A percentile compares a stretch with the other conserved stretches of the same genome.
Evolutionary conservation across 2,797 vertebrate species (phyloP).

Genomic region (Megaceryle alcyon): DNA sequence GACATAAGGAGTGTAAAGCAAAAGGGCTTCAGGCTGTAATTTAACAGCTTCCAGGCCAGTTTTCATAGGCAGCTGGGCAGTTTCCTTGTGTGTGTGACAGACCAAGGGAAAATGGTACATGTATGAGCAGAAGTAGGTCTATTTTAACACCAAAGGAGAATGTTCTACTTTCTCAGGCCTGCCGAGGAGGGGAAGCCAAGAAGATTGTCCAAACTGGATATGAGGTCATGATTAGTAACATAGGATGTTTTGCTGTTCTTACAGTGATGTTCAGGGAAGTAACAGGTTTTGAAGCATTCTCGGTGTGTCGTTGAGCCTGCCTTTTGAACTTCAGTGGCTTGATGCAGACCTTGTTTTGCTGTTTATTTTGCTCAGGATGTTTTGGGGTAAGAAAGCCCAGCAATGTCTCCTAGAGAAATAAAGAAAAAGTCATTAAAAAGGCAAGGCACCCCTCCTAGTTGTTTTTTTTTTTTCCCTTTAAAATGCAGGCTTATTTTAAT

Average conservation of each 20-base stretch:
- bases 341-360: background rate
- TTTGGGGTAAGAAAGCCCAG: background rate
- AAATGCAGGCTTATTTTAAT: constrained; percentile 11
- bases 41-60: background rate
- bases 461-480: background rate
- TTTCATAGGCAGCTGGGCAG: background rate
- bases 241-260: background rate
- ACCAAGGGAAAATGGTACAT: background rate
- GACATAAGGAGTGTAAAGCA: background rate
- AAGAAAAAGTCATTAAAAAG: constrained; percentile 8
- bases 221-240: background rate
- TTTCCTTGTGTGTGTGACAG: background rate
- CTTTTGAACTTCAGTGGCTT: background rate
- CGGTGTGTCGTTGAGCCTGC: rapidly evolving
- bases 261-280: rapidly evolving
- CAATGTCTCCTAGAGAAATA: background rate
- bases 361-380: constrained; percentile 12
- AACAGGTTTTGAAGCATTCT: background rate
- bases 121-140: rapidly evolving
- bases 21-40: background rate
- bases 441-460: background rate
- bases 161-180: background rate
- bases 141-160: background rate
- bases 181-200: too few relatives aligned
- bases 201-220: background rate